Evolutionary conservation across 2,797 vertebrate species (phyloP).

Genomic region (Choloepus didactylus): DNA sequence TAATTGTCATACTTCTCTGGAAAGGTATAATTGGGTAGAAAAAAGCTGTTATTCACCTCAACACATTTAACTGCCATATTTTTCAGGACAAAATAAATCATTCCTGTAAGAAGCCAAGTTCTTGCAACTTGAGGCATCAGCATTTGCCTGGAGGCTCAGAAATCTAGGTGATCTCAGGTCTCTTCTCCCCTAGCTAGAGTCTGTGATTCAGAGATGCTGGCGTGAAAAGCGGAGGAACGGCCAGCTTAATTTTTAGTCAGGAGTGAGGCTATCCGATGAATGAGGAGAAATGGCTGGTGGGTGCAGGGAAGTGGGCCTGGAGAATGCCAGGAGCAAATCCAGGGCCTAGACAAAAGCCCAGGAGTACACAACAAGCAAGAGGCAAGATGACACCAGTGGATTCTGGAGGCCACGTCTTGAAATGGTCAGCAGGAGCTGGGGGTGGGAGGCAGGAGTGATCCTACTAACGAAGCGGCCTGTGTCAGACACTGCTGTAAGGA

Average conservation of each 20-base stretch:
- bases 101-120: not conserved
- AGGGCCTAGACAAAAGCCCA: not conserved
- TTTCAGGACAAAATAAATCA: constrained; percentile 49
- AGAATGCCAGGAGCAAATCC: not conserved
- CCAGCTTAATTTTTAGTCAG: not conserved
- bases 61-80: constrained; percentile 53
- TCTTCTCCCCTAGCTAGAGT: not conserved
- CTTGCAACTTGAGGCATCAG: constrained; percentile 29
- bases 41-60: constrained; percentile 45
- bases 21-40: constrained; percentile 55
- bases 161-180: not conserved
- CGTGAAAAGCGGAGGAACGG: not conserved
- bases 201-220: not conserved
- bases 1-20: constrained; percentile 43
- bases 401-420: not conserved
- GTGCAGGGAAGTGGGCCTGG: accelerated
- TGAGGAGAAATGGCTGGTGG: not conserved
- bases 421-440: not conserved
- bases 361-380: not conserved
- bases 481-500: not conserved
- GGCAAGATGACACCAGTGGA: not conserved
- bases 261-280: not conserved
- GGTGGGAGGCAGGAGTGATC: not conserved
- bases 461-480: not conserved
- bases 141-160: not conserved